These are phyloP conservation scores for Ciconia maguari DNA, from an alignment of 2,113 vertebrate genomes.

Conservation along the genomic window DNA sequence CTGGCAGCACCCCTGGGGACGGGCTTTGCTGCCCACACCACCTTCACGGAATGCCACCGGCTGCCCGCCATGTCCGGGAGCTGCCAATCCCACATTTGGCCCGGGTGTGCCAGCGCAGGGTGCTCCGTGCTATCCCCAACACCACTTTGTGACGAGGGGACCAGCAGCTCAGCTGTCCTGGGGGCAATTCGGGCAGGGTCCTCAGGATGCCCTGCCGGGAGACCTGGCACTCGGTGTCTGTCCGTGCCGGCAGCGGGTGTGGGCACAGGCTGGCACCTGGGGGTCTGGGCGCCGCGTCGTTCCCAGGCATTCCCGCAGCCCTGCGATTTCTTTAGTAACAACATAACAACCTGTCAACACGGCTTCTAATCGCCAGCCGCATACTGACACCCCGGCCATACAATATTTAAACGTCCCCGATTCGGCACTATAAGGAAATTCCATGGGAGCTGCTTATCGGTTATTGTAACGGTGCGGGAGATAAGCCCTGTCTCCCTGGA, in stretches of 20 bases:
- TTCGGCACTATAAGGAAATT: neutral
- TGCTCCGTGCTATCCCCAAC: neutral
- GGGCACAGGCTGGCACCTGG: neutral
- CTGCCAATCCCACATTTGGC: fast-evolving
- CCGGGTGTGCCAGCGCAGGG: fast-evolving
- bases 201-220: fast-evolving
- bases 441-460: slow-evolving; percentile 12
- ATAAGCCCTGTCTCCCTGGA: neutral
- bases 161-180: fast-evolving
- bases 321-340: neutral
- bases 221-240: neutral
- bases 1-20: neutral
- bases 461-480: neutral
- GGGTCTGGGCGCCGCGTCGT: neutral
- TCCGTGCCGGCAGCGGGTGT: fast-evolving
- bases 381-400: neutral
- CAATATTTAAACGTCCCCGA: neutral
- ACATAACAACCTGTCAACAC: neutral
- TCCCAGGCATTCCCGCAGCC: neutral
- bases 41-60: fast-evolving
- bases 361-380: neutral
- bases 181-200: neutral
- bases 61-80: neutral
- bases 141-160: fast-evolving
- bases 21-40: neutral